Base-by-base conservation (phyloP, 2,113 vertebrate genomes). In the Gadus macrocephalus region DNA sequence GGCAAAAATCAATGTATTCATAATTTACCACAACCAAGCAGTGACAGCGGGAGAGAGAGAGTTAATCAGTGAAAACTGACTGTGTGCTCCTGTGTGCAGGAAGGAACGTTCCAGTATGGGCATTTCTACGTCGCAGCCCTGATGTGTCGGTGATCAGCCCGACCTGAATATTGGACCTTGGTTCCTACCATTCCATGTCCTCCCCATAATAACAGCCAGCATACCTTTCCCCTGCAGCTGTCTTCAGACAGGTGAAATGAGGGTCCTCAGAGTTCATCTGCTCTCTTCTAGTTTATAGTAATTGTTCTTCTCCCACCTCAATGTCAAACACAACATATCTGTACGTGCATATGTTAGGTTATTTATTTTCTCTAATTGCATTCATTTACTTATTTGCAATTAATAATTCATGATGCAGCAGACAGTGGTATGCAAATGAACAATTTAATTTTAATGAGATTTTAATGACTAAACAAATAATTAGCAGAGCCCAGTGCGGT, bases 381-480 rank as follows among this genome's bases (percentile, higher is more conserved):
- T 92, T 92, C 89, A 92, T 90, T 91, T 91, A 92, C 92, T 93
- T 91, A 91, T 90, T 89, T 91, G 84, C 87, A 87, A 91, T 93
- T 92, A 92, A 92, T 92, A 91, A 92, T 93, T 90, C 85, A 93
- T 88, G 86, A 91, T 88, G 89, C 89, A 88, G 89, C 89, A 89
- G 89, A 90, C 89, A 88, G 89, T 88, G 83, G 81, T 92, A 91
- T 92, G 90, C 88, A 92, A 92, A 93, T 93, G 78, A 92, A 87
- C 89, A 88, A 88, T 91, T 91, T 92, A 88, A 91, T 91, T 92
- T 92, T 92, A 93, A 93, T 92, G 90, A 92, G 90, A 89, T 92
- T 91, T 91, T 92, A 92, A 92, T 92, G 90, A 92, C 90, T 89
- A 92, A 91, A 92, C 91, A 91, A 92, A 91, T 90, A 92, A 91